Percentiles rank a stretch among this genome's conserved stretches.
Conservation (phyloP, 2,113 vertebrate genomes). For the Hydrolagus affinis region DNA sequence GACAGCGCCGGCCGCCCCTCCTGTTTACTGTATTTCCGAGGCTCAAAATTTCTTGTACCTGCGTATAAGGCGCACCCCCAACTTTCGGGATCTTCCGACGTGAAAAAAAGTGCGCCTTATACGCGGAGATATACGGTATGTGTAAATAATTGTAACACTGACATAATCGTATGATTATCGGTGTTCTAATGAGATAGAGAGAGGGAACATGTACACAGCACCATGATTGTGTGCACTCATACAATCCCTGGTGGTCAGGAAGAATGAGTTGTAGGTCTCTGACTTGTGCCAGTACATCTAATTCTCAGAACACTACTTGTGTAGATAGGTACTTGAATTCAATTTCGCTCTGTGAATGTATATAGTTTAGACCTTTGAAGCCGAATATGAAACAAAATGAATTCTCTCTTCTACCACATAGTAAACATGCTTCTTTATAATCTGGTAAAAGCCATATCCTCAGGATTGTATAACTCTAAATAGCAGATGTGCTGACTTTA, state of each 20-base stretch:
- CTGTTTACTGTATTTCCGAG: too few species aligned
- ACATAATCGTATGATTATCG: not conserved
- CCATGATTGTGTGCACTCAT: not conserved
- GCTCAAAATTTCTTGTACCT: too few species aligned
- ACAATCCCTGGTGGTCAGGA: not conserved
- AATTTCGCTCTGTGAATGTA: not conserved
- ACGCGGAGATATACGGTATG: too few species aligned
- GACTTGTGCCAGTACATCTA: not conserved
- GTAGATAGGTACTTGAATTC: not conserved
- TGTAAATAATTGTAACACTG: too few species aligned
- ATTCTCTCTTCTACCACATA: not conserved
- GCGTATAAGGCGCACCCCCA: too few species aligned
- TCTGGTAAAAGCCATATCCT: not conserved
- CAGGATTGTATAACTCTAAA: constrained; percentile 4
- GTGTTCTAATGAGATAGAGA: not conserved
- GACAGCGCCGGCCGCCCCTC: too few species aligned
- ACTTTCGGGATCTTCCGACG: too few species aligned
- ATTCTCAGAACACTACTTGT: too few species aligned
- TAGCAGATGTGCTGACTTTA: constrained; percentile 5
- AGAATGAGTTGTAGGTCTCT: not conserved
- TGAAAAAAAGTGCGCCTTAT: too few species aligned
- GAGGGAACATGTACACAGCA: not conserved
- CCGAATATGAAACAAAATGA: not conserved
- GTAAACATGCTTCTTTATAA: not conserved
- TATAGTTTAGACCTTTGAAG: not conserved